Evolutionary conservation across 2,797 vertebrate genomes (phyloP), one percentile per base, ranked within the genome.

Genomic region (Sebastes taczanowskii): DNA sequence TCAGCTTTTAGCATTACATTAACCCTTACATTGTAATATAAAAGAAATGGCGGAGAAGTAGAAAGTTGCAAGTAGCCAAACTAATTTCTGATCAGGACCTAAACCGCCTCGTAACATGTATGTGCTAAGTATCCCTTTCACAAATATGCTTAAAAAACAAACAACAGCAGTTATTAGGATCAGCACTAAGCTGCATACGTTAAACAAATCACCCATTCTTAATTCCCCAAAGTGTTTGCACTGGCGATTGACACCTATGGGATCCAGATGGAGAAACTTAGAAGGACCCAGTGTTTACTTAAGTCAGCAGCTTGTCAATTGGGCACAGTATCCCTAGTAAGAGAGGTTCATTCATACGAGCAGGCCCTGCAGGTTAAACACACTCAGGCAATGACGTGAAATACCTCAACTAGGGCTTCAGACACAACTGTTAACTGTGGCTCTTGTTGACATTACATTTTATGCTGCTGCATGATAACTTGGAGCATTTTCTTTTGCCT

Each of bases 241-340:
- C 94, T 96, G 92, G 94, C 73, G 78, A 94, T 95, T 95, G 92
- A 95, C 95, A 92, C 93, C 93, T 89, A 95, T 96, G 95, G 94
- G 94, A 97, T 95, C 96, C 97, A 97, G 97, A 96, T 96, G 96
- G 96, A 94, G 96, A 92, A 93, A 78, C 92, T 83, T 80, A 88
- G 90, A 96, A 94, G 91, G 87, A 90, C 81, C 95, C 92, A 88
- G 87, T 98, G 96, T 98, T 98, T 97, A 96, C 95, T 96, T 95
- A 97, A 95, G 96, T 95, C 96, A 95, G 95, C 94, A 94, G 95
- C 93, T 94, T 92, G 97, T 98, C 97, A 98, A 97, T 97, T 93
- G 95, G 88, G 94, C 97, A 96, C 96, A 97, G 95, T 96, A 91
- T 92, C 90, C 92, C 86, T 94, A 91, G 46, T 95, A 92, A 97